A percentile compares a stretch with the other conserved stretches of the same genome.
These are phyloP conservation scores for Neodon shergylaensis DNA, from an alignment of 2,113 vertebrate species.

Conservation along the genomic window DNA sequence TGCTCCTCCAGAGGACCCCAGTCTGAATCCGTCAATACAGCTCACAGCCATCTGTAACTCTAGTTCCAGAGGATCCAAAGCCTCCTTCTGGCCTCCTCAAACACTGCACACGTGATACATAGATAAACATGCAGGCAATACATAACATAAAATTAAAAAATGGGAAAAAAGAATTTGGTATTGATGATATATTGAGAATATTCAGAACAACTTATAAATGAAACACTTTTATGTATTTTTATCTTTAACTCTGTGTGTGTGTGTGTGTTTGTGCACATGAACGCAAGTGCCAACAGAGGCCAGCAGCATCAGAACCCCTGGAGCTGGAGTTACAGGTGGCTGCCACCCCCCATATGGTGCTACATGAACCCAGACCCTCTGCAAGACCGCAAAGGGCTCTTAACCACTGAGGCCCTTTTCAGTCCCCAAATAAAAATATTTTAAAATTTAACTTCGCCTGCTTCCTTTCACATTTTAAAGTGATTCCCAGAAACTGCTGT, in stretches of 20 bases:
- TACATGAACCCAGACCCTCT: not conserved
- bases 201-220: not conserved
- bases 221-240: not conserved
- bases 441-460: not conserved
- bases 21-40: not conserved
- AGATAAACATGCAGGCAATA: not conserved
- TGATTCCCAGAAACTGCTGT: not conserved
- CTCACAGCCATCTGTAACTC: not conserved
- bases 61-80: not conserved
- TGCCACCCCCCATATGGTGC: not conserved
- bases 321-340: not conserved
- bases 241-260: not conserved
- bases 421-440: not conserved
- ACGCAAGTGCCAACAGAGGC: not conserved
- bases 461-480: not conserved
- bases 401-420: not conserved
- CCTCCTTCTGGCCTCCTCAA: not conserved
- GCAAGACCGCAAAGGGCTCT: not conserved
- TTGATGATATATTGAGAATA: not conserved
- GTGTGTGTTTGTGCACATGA: not conserved
- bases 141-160: not conserved
- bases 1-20: not conserved
- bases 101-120: not conserved
- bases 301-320: not conserved
- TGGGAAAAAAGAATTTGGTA: not conserved